Evolutionary conservation across 2,888 invertebrate genomes (phyloP), one percentile per base, ranked within the genome.

Genomic region (Lycocerus yunnanus): DNA sequence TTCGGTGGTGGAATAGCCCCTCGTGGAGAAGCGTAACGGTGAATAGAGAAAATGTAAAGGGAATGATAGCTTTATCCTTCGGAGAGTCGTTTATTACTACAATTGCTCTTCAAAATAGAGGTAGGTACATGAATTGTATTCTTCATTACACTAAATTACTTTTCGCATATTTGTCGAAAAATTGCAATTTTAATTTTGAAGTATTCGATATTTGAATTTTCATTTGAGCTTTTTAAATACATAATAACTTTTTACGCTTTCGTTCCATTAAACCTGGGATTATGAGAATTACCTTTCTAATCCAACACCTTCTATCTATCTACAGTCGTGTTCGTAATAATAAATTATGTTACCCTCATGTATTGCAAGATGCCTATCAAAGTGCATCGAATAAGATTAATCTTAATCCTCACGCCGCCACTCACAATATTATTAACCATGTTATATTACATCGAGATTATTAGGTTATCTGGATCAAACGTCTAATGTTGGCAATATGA

Each of bases 1-100:
- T 84, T 84, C 81, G 78, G 80, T 78, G 75, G 78, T 76, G 78
- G 79, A 80, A 82, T 77, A 79, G 79, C 79, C 82, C 83, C 81
- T 77, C 76, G 58, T 75, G 81, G 80, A 79, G 72, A 73, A 78
- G 71, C 43, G 71, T 69, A 71, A 73, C 66, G 66, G 73, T 66
- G 72, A 77, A 74, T 69, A 63, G 74, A 73, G 73, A 71, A 77
- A 78, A 77, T 75, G 77, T 76, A 78, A 75, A 76, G 72, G 78
- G 77, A 79, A 77, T 78, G 78, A 79, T 78, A 76, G 76, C 66
- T 78, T 70, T 60, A 73, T 69, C 78, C 76, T 69, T 61, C 21
- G 74, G 78, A 63, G 80, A 70, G 75, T 68, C 77, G 77, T 80
- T 73, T 75, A 73, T 68, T 75, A 43, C 43, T n/a, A 68, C 78